Evolutionary conservation across 2,797 vertebrate species (phyloP).

Genomic region (Diplodus puntazzo): DNA sequence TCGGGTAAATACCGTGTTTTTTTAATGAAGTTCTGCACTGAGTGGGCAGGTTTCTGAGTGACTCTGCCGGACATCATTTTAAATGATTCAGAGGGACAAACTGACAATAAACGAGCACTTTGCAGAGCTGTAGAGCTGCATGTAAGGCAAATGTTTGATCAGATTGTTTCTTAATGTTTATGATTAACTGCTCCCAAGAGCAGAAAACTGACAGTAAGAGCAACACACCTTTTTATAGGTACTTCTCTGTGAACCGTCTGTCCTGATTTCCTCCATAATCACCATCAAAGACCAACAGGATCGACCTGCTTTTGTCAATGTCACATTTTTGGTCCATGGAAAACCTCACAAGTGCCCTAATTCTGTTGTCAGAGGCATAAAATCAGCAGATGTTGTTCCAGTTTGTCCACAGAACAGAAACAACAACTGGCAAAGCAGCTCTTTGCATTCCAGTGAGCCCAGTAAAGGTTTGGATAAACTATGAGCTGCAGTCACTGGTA

Average conservation of each 20-base stretch:
- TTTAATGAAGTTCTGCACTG: slow-evolving; percentile 1
- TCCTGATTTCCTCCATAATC: slow-evolving; percentile 1
- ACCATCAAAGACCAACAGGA: not conserved
- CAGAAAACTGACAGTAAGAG: not conserved
- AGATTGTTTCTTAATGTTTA: not conserved
- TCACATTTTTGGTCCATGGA: slow-evolving; percentile 13
- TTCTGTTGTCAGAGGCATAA: not conserved
- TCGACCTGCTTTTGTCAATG: slow-evolving; percentile 7
- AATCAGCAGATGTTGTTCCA: slow-evolving; percentile 10
- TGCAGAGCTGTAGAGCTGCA: not conserved
- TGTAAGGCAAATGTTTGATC: not conserved
- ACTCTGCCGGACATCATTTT: slow-evolving; percentile 1
- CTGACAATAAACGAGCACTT: not conserved
- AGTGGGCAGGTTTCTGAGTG: slow-evolving; percentile 16
- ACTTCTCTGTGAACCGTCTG: not conserved
- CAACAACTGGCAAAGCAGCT: slow-evolving; percentile 11
- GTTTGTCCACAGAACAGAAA: slow-evolving; percentile 3
- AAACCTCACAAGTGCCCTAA: slow-evolving; percentile 20
- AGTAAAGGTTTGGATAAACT: too few relatives aligned
- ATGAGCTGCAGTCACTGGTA: too few relatives aligned
- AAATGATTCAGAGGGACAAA: slow-evolving; percentile 1
- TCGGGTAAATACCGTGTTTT: slow-evolving; percentile 47
- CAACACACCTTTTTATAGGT: not conserved
- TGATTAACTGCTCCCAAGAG: not conserved
- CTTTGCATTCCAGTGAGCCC: too few relatives aligned